These are phyloP conservation scores for Cromileptes altivelis DNA, from an alignment of 2,113 vertebrate genomes.

Conservation along the genomic window DNA sequence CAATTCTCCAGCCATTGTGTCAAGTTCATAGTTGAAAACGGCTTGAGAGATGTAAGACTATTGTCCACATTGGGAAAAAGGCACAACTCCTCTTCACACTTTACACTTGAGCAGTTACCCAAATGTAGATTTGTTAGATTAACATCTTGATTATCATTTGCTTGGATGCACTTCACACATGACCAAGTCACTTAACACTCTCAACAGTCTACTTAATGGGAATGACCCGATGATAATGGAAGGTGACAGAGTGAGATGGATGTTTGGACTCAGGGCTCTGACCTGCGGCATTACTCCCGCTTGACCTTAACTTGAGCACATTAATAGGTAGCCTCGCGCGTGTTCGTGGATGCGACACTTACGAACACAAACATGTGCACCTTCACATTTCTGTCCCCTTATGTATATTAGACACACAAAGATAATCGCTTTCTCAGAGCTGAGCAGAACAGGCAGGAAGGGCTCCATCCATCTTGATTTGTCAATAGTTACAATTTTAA, in stretches of 20 bases:
- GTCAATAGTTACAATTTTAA: slow-evolving; percentile 88
- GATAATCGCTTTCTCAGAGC: slow-evolving; percentile 61
- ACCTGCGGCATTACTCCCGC: slow-evolving; percentile 39
- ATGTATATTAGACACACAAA: slow-evolving; percentile 1
- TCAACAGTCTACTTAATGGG: slow-evolving; percentile 53
- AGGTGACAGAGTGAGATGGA: slow-evolving; percentile 63
- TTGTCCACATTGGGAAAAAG: background rate
- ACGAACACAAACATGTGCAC: background rate
- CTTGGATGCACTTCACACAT: slow-evolving; percentile 65
- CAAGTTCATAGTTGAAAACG: no score
- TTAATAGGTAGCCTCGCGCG: slow-evolving; percentile 21
- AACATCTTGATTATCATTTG: slow-evolving; percentile 65
- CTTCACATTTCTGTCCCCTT: background rate
- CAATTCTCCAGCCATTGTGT: no score
- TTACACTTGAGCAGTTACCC: slow-evolving; percentile 35
- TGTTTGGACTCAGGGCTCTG: slow-evolving; percentile 54
- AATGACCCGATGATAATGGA: slow-evolving; percentile 63
- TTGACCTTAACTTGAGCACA: slow-evolving; percentile 44
- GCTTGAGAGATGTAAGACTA: slow-evolving; percentile 2
- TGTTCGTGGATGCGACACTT: background rate
- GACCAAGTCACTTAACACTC: slow-evolving; percentile 64
- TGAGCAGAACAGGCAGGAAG: slow-evolving; percentile 46
- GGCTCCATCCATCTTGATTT: slow-evolving; percentile 84
- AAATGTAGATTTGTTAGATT: slow-evolving; percentile 54
- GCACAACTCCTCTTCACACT: slow-evolving; percentile 14